Base-by-base conservation (phyloP, 1,140 invertebrate genomes). In the Lethocerus indicus region DNA sequence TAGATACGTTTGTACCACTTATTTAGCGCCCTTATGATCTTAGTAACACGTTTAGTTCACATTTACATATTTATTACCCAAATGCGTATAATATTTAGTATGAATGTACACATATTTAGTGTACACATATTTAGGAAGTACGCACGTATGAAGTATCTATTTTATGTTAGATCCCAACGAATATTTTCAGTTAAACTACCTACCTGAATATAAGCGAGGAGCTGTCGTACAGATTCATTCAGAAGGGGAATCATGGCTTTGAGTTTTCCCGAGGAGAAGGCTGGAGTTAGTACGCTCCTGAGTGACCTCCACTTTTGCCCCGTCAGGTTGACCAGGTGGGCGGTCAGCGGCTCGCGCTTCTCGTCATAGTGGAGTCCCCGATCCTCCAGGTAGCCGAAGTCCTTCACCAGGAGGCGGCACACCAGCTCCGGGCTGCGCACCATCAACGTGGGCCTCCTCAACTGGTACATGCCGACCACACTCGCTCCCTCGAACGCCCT, bases 201-300 rank as follows among this genome's bases (percentile, higher is more conserved):
- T n/a, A n/a, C n/a, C n/a, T n/a, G n/a, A n/a, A n/a, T n/a, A n/a
- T n/a, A n/a, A n/a, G n/a, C n/a, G n/a, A n/a, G n/a, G n/a, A n/a
- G n/a, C n/a, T n/a, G n/a, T n/a, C n/a, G n/a, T n/a, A n/a, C n/a
- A n/a, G n/a, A n/a, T n/a, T 20, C 24, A n/a, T 27, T 4, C 3
- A 44, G 25, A 1, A 44, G 42, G 5, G 42, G 42, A 18, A 44
- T 28, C 54, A 65, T 59, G 3, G 23, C 32, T 29, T 52, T 55
- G 5, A 58, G 37, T 59, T 78, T 79, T 3, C 70, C 70, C 0
- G 71, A 71, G 23, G 71, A 78, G 55, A 81, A 81, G 0, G 71
- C 71, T 3, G 75, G 74, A 25, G 73, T 74, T 23, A 79, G 63
- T 49, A 78, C 72, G 6, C 67, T 63, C 40, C 78, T 63, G 27